phyloP scores from a whole-genome alignment of 2,113 vertebrate genomes.

The Pseudopipra pipra region DNA sequence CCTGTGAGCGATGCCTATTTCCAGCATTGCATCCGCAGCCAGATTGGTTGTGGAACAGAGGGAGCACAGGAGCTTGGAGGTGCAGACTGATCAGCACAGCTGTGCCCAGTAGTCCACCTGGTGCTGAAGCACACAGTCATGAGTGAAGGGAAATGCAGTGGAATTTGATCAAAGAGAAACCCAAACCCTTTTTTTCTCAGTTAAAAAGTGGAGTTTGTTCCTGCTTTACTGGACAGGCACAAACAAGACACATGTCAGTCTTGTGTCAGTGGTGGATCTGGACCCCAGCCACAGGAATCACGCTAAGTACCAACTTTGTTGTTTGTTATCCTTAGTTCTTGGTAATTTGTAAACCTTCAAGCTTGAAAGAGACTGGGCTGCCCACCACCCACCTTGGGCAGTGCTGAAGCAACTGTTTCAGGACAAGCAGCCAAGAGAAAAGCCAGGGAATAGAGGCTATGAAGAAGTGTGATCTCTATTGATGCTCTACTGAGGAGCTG shows the following conservation, averaged over 20 bases:
- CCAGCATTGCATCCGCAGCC: neutral
- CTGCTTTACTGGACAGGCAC: neutral
- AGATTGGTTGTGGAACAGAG: accelerated
- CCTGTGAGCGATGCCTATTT: neutral
- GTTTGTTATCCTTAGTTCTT: neutral
- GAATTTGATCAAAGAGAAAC: neutral
- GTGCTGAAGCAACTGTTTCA: neutral
- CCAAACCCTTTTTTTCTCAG: neutral
- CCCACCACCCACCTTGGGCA: accelerated
- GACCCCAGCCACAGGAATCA: neutral
- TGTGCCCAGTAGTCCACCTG: accelerated
- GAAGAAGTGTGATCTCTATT: neutral
- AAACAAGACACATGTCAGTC: neutral
- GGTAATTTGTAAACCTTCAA: neutral
- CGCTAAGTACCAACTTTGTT: accelerated
- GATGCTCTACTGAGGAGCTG: neutral
- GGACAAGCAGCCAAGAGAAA: neutral
- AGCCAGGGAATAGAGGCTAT: neutral
- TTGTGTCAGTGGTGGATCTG: accelerated
- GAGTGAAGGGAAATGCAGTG: neutral
- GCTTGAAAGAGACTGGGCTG: neutral
- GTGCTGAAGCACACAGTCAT: neutral
- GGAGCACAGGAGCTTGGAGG: neutral
- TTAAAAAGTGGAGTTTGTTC: neutral
- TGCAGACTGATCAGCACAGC: accelerated